These are phyloP conservation scores for Agonopterix subpropinquella DNA, from an alignment of 2,888 invertebrate species.

Conservation along the genomic window DNA sequence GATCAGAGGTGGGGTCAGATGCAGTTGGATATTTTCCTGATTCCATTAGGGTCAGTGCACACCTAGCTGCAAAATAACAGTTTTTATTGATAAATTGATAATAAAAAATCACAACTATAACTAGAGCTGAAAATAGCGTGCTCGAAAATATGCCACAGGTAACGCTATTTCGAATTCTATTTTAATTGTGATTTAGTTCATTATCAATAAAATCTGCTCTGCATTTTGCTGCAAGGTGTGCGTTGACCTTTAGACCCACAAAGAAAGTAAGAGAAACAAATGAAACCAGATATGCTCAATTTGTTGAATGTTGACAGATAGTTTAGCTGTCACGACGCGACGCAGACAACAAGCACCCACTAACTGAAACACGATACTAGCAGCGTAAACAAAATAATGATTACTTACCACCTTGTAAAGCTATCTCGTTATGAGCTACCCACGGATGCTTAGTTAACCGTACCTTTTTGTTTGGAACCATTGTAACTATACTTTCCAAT, in stretches of 20 bases:
- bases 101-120: too few relatives aligned
- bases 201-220: too few relatives aligned
- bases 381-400: constrained; percentile 30
- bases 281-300: constrained; percentile 11
- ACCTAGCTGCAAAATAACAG: too few relatives aligned
- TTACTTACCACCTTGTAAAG: constrained; percentile 29
- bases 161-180: too few relatives aligned
- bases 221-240: too few relatives aligned
- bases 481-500: constrained; percentile 23
- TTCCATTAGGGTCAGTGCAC: too few relatives aligned
- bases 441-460: constrained; percentile 27
- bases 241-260: neutral
- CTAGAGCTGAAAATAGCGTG: too few relatives aligned
- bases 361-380: constrained; percentile 28
- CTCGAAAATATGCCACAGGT: too few relatives aligned
- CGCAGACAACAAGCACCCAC: neutral
- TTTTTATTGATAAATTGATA: too few relatives aligned
- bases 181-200: too few relatives aligned
- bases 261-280: constrained; percentile 2
- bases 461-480: constrained; percentile 20
- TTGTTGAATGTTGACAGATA: constrained; percentile 9
- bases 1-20: too few relatives aligned
- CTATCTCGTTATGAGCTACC: constrained; percentile 29
- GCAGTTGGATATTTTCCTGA: too few relatives aligned
- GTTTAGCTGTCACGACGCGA: constrained; percentile 8